Percentiles rank a stretch among this genome's conserved stretches.
Evolutionary conservation across 2,113 vertebrate species (phyloP).

Genomic region (Mionectes macconnelli): DNA sequence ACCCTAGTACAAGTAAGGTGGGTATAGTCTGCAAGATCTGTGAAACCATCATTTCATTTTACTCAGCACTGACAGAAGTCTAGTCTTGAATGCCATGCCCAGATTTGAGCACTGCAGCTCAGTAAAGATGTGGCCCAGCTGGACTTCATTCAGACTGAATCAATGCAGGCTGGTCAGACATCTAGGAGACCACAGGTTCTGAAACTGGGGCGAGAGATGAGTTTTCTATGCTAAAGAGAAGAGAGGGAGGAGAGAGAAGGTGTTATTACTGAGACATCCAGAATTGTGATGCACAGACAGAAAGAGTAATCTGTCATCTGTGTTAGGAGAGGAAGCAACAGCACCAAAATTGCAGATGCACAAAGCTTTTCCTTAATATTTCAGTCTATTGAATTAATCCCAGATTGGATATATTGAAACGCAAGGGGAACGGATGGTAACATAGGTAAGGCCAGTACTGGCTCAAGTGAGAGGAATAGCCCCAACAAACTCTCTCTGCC

Average conservation of each 20-base stretch:
- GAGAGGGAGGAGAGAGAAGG: background rate
- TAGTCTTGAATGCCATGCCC: background rate
- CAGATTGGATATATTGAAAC: background rate
- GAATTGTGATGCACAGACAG: background rate
- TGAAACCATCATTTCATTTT: background rate
- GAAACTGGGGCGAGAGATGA: background rate
- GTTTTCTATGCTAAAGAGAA: background rate
- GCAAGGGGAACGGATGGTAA: background rate
- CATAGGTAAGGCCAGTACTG: rapidly evolving
- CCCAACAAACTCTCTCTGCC: background rate
- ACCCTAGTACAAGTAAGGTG: background rate
- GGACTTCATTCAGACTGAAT: background rate
- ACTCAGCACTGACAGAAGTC: background rate
- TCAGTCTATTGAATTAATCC: background rate
- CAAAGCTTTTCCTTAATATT: background rate
- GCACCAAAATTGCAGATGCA: background rate
- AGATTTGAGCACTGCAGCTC: background rate
- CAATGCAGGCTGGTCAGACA: background rate
- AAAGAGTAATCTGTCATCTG: background rate
- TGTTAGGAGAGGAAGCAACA: background rate
- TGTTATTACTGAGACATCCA: background rate
- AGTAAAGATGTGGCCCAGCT: background rate
- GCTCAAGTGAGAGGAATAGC: background rate
- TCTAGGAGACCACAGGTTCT: background rate
- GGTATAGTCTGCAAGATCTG: background rate